A percentile compares a stretch with the other conserved stretches of the same genome.
Evolutionary conservation across 1,140 invertebrate genomes (phyloP).

Genomic region (Callitettix versicolor): DNA sequence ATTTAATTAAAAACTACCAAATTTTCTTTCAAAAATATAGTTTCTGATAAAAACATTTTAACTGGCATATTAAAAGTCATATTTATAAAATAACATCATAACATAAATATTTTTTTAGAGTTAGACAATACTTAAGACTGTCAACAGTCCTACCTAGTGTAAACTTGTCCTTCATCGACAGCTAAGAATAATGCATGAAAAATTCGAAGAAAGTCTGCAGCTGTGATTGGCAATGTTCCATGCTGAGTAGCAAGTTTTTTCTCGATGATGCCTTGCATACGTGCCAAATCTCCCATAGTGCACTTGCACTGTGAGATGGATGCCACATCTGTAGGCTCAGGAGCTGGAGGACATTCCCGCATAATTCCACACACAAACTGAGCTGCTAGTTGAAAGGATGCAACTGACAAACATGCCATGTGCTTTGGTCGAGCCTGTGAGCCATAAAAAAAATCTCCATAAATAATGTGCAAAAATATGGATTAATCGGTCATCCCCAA

Average conservation of each 20-base stretch:
- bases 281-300: constrained; percentile 55
- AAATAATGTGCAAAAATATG: no score
- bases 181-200: constrained; percentile 45
- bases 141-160: constrained; percentile 17
- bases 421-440: constrained; percentile 47
- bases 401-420: constrained; percentile 58
- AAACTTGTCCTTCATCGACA: constrained; percentile 13
- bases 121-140: no score
- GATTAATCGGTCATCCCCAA: no score
- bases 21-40: no score
- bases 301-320: constrained; percentile 60
- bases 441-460: constrained; percentile 10
- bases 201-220: constrained; percentile 53
- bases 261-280: constrained; percentile 59
- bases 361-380: constrained; percentile 34
- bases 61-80: no score
- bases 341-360: constrained; percentile 23
- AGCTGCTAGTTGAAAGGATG: constrained; percentile 53
- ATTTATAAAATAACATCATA: no score
- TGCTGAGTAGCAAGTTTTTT: constrained; percentile 55
- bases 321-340: constrained; percentile 37
- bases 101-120: no score
- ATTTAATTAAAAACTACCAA: no score
- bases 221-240: constrained; percentile 43
- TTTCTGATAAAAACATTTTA: no score